These are phyloP conservation scores for Peromyscus maniculatus DNA, from an alignment of 2,113 vertebrate genomes.

Conservation along the genomic window DNA sequence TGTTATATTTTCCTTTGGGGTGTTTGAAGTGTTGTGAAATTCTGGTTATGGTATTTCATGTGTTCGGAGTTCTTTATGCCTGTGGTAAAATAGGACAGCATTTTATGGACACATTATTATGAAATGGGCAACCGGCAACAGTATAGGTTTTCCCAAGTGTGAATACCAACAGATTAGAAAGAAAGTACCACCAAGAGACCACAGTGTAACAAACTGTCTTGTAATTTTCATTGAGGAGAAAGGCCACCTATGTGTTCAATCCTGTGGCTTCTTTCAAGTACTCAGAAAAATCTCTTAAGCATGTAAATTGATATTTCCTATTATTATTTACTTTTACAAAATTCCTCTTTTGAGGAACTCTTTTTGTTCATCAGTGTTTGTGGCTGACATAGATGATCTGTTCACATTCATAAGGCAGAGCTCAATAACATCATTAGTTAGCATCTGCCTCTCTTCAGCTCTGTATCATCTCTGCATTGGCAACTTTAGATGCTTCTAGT, in stretches of 20 bases:
- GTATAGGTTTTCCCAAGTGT: constrained; percentile 20
- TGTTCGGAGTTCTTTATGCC: constrained; percentile 23
- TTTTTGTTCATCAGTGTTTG: neutral
- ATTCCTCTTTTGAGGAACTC: constrained; percentile 10
- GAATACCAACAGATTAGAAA: constrained; percentile 42
- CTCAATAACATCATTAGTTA: neutral
- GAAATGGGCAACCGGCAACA: constrained; percentile 48
- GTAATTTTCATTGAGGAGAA: neutral
- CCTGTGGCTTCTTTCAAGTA: neutral
- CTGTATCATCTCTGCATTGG: neutral
- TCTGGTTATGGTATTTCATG: constrained; percentile 46
- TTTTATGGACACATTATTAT: constrained; percentile 4
- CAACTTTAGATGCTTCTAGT: neutral
- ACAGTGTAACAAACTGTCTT: neutral
- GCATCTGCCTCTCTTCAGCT: neutral
- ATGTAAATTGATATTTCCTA: neutral
- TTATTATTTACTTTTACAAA: neutral
- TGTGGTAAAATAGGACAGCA: constrained; percentile 39
- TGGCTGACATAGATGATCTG: too few species aligned
- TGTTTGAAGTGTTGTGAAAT: constrained; percentile 60
- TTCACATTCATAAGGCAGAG: neutral
- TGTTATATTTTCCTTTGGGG: constrained; percentile 30
- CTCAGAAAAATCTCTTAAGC: neutral
- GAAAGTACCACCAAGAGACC: neutral
- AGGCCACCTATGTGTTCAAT: neutral